phyloP scores from a whole-genome alignment of 2,888 invertebrate species.

The Imbricaverruca yamaguchii region DNA sequence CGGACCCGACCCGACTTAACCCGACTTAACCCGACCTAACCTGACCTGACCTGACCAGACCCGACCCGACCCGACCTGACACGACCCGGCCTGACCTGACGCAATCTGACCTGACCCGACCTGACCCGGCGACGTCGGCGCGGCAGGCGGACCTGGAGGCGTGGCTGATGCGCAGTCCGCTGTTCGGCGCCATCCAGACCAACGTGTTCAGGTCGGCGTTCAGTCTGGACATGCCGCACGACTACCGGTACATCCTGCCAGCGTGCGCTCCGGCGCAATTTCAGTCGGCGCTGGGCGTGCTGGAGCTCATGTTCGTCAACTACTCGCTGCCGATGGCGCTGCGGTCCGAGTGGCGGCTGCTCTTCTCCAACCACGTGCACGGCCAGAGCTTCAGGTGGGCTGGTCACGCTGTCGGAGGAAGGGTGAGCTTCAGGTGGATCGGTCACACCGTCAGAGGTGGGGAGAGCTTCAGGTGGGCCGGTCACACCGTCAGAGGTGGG shows the following conservation, averaged over 20 bases:
- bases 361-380: constrained; percentile 77
- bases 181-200: constrained; percentile 16
- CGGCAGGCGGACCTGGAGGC: not conserved
- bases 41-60: too few species aligned
- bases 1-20: too few species aligned
- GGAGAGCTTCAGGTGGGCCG: not conserved
- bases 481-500: too few species aligned
- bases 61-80: too few species aligned
- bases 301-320: constrained; percentile 72
- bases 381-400: constrained; percentile 66
- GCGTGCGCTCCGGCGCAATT: too few species aligned
- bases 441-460: constrained; percentile 37
- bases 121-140: too few species aligned
- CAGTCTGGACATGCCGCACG: not conserved
- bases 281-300: constrained; percentile 49
- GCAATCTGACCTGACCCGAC: too few species aligned
- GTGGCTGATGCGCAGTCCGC: constrained; percentile 11
- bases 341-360: constrained; percentile 72
- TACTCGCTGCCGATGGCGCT: constrained; percentile 64
- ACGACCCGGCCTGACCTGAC: too few species aligned
- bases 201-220: constrained; percentile 17
- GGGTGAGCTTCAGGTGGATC: too few species aligned
- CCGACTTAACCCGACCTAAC: too few species aligned
- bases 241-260: constrained; percentile 13
- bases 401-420: not conserved